A percentile compares a stretch with the other conserved stretches of the same genome.
Evolutionary conservation across 2,797 vertebrate species (phyloP).

Genomic region (Pipistrellus kuhlii): DNA sequence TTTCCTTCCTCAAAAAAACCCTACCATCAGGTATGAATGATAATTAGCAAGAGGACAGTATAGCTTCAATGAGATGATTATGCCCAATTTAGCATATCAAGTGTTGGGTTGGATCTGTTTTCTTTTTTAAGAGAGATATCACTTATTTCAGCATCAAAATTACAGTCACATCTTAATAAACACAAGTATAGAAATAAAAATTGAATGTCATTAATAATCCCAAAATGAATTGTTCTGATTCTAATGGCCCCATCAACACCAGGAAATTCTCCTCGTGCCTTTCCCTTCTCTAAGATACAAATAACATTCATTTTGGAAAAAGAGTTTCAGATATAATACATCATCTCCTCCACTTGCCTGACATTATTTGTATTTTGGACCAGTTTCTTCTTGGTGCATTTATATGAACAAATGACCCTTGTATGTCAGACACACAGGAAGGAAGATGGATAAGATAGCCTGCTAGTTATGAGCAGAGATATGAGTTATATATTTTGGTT

Average conservation of each 20-base stretch:
- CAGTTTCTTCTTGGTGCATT: neutral
- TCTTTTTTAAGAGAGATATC: slow-evolving; percentile 19
- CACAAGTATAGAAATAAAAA: neutral
- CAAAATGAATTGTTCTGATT: neutral
- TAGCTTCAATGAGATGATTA: slow-evolving; percentile 57
- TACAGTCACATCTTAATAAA: slow-evolving; percentile 28
- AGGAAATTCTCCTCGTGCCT: neutral
- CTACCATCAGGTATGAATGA: slow-evolving; percentile 16
- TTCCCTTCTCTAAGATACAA: slow-evolving; percentile 6
- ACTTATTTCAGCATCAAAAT: slow-evolving; percentile 59
- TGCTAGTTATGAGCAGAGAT: neutral
- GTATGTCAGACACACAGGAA: neutral
- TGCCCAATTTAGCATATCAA: slow-evolving; percentile 49
- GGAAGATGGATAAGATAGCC: neutral
- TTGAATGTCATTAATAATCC: neutral
- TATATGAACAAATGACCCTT: neutral
- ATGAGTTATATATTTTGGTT: neutral
- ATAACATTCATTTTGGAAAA: neutral
- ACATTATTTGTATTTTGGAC: neutral
- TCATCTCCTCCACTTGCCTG: neutral
- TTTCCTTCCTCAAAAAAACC: neutral
- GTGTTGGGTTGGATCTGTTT: slow-evolving; percentile 50
- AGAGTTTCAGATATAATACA: neutral
- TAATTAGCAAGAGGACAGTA: slow-evolving; percentile 67
- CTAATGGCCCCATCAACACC: neutral